These are phyloP conservation scores for Glareola pratincola DNA, from an alignment of 2,113 vertebrate species.

Conservation along the genomic window DNA sequence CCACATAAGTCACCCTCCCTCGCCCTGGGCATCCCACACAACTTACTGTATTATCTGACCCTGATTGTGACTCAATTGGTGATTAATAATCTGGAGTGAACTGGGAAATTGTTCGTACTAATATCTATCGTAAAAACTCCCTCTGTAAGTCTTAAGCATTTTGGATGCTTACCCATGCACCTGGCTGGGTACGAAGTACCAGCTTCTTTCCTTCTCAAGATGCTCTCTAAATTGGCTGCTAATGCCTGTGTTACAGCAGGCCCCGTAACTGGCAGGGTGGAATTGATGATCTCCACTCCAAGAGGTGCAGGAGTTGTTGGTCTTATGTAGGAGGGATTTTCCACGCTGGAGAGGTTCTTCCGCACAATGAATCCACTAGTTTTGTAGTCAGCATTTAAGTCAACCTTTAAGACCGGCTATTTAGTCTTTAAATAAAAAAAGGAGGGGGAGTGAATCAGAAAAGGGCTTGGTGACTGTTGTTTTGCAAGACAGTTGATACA, in stretches of 20 bases:
- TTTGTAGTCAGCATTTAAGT: not conserved
- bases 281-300: not conserved
- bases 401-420: not conserved
- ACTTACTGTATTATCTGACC: not conserved
- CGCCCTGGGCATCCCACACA: not conserved
- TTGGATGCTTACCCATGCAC: not conserved
- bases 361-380: not conserved
- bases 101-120: not conserved
- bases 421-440: not conserved
- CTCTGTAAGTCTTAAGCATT: not conserved
- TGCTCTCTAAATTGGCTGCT: not conserved
- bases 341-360: not conserved
- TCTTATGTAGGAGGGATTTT: not conserved
- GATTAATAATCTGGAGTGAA: conserved; percentile 10
- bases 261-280: not conserved
- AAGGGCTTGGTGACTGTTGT: not conserved
- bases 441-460: not conserved
- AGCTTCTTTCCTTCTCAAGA: not conserved
- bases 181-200: not conserved
- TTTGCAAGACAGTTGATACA: not conserved
- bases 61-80: not conserved
- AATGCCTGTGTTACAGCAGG: not conserved
- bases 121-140: not conserved
- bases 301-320: not conserved
- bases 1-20: not conserved